Base-by-base conservation (phyloP, 2,888 invertebrate species). In the Cantharis rufa region DNA sequence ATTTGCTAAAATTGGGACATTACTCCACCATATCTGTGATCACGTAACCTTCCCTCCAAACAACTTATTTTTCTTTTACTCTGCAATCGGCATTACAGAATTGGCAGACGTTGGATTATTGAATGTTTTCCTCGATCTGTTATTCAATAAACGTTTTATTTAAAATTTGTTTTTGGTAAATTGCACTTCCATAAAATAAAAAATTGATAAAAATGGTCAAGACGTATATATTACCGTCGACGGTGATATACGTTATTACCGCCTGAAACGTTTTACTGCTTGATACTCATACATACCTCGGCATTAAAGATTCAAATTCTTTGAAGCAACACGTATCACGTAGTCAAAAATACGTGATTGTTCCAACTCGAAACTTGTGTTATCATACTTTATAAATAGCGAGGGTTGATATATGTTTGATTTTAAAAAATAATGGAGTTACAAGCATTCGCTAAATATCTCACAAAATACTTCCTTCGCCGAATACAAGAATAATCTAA, bases 281-380 rank as follows among this genome's bases (percentile, higher is more conserved):
- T 66, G 24, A n/a, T 24, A 66, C 64, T 66, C 64, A 66, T 24
- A 64, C 11, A 66, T 66, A 66, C 64, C 64, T 66, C 18, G 21
- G 16, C 64, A 66, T 66, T 66, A 66, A 66, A 66, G 18, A 66
- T 66, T 66, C 64, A 66, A 18, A 66, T 66, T 66, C 64, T 66
- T 66, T 21, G 64, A n/a, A 48, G 48, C 48, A 48, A 48, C n/a
- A 66, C 64, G 64, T 21, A 24, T 21, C 64, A 66, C 64, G 64
- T 66, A 66, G 64, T 16, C 64, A 66, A 66, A 66, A 66, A 66
- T 66, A 66, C 64, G 64, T 66, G 64, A 66, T 66, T 66, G 64
- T 66, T 66, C 48, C 48, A 48, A 48, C 48, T 48, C 48, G 48
- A 48, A 48, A 48, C 48, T 48, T 48, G 48, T 48, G 48, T 48